These are phyloP conservation scores for Pammene aurita DNA, from an alignment of 2,888 invertebrate species.

Conservation along the genomic window DNA sequence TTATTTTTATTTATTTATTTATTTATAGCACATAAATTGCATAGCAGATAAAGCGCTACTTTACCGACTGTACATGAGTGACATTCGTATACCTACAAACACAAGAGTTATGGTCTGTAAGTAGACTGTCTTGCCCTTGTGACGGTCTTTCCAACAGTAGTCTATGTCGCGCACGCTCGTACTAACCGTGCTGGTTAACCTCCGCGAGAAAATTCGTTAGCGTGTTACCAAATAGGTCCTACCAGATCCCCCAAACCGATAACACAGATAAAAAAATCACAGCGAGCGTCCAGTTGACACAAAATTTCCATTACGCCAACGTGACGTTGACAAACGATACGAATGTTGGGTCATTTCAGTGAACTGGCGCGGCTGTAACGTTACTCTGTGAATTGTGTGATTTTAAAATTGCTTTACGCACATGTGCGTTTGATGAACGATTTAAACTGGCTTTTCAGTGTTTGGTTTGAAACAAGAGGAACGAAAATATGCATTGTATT, in stretches of 20 bases:
- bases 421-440: conserved; percentile 14
- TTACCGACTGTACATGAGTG: too few relatives aligned
- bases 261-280: conserved; percentile 65
- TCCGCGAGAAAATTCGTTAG: background rate
- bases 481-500: background rate
- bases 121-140: too few relatives aligned
- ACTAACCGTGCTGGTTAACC: too few relatives aligned
- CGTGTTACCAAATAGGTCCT: background rate
- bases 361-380: conserved; percentile 17
- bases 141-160: too few relatives aligned
- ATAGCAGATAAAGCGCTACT: too few relatives aligned
- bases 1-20: too few relatives aligned
- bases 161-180: too few relatives aligned
- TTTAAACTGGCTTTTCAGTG: background rate
- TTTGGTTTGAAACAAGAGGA: background rate
- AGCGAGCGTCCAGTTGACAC: conserved; percentile 66
- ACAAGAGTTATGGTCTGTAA: too few relatives aligned
- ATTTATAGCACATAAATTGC: too few relatives aligned
- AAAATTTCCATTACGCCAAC: conserved; percentile 71
- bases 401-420: conserved; percentile 23
- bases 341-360: conserved; percentile 44
- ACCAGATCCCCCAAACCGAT: conserved; percentile 18
- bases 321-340: conserved; percentile 71
- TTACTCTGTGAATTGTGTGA: conserved; percentile 29
- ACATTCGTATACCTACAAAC: too few relatives aligned